A percentile compares a stretch with the other conserved stretches of the same genome.
These are phyloP conservation scores for Chloroceryle amazona DNA, from an alignment of 2,797 vertebrate species.

Conservation along the genomic window DNA sequence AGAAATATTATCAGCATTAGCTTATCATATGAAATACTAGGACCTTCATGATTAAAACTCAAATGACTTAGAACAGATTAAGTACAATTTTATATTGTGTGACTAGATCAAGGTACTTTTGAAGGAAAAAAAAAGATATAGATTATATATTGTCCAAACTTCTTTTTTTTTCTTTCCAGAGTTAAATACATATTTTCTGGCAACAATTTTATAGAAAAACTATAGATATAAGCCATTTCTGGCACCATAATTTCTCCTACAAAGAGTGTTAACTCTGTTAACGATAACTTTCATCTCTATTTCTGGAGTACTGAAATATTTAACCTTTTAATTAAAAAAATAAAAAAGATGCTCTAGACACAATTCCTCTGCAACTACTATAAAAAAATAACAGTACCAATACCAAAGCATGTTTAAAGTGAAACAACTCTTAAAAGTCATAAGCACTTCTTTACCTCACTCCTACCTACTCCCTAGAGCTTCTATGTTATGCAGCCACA, in stretches of 20 bases:
- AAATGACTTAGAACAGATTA: not conserved
- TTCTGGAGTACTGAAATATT: not conserved
- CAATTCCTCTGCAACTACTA: not conserved
- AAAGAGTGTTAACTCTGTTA: not conserved
- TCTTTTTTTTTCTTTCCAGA: not conserved
- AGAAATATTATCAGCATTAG: not conserved
- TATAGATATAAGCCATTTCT: not conserved
- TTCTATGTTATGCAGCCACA: fast-evolving
- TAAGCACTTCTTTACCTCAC: not conserved
- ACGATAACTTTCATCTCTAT: not conserved
- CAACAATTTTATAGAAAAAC: not conserved
- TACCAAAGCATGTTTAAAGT: not conserved
- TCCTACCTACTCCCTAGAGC: not conserved
- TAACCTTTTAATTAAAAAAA: not conserved
- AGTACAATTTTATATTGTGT: not conserved
- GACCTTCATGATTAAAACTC: not conserved
- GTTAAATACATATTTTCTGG: not conserved
- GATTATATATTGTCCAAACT: not conserved
- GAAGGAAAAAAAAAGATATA: not conserved
- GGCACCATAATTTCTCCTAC: not conserved
- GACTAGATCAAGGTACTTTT: not conserved
- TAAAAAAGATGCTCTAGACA: not conserved
- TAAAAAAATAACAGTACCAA: not conserved
- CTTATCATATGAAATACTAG: not conserved
- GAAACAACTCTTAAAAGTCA: not conserved